Evolutionary conservation across 92 coral and sea anemone genomes (phyloP).

Genomic region (Diadumene lineata): DNA sequence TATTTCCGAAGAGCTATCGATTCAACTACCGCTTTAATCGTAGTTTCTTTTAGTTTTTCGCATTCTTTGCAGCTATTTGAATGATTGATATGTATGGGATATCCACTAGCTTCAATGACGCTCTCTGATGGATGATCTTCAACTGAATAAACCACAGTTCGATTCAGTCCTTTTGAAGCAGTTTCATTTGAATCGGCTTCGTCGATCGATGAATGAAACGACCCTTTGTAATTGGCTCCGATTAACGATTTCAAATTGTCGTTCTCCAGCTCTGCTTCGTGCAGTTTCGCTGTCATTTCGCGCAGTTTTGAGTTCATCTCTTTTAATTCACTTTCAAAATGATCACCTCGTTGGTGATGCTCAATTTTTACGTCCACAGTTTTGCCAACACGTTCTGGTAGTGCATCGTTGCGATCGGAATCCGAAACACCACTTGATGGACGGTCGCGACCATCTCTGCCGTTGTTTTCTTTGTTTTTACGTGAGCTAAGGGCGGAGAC

Average conservation of each 20-base stretch:
- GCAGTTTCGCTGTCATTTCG: conserved; percentile 60
- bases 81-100: conserved; percentile 64
- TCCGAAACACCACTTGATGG: conserved; percentile 68
- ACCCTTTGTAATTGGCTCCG: conserved; percentile 53
- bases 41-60: conserved; percentile 71
- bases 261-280: conserved; percentile 67
- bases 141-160: conserved; percentile 62
- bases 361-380: conserved; percentile 59
- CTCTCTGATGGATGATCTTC: conserved; percentile 64
- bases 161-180: conserved; percentile 9
- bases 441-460: conserved; percentile 33
- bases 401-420: conserved; percentile 55
- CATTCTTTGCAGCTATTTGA: conserved; percentile 84
- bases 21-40: conserved; percentile 87
- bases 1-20: conserved; percentile 83
- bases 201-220: conserved; percentile 28
- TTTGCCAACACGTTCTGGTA: neutral
- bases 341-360: conserved; percentile 62
- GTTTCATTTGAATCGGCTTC: conserved; percentile 10
- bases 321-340: conserved; percentile 61
- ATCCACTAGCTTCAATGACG: conserved; percentile 74
- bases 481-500: conserved; percentile 72
- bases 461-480: conserved; percentile 50
- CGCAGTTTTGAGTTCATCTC: conserved; percentile 67
- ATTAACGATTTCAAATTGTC: conserved; percentile 78